A percentile compares a stretch with the other conserved stretches of the same genome.
These are phyloP conservation scores for Dendrocincla tyrannina DNA, from an alignment of 2,797 vertebrate genomes.

Conservation along the genomic window DNA sequence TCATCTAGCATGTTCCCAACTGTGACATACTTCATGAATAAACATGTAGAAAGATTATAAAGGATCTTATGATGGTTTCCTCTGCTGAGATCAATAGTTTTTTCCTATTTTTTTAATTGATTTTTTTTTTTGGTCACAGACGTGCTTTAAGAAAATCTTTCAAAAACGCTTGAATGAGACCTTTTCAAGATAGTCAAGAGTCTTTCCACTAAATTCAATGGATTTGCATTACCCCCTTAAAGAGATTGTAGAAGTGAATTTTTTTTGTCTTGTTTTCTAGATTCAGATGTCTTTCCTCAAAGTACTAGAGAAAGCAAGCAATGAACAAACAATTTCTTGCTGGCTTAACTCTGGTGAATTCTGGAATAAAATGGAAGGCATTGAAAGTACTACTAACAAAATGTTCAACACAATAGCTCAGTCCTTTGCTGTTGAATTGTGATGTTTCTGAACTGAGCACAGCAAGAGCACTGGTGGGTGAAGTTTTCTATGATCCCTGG, in stretches of 20 bases:
- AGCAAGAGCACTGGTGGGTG: background rate
- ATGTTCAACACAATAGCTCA: background rate
- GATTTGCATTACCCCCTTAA: background rate
- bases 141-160: background rate
- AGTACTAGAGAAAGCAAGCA: background rate
- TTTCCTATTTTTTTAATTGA: background rate
- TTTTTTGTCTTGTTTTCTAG: background rate
- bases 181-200: background rate
- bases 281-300: background rate
- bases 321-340: background rate
- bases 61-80: background rate
- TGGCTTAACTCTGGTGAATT: background rate
- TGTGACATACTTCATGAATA: background rate
- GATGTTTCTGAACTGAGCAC: background rate
- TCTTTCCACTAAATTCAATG: background rate
- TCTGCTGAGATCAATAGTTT: background rate
- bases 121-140: background rate
- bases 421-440: background rate
- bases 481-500: background rate
- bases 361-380: background rate
- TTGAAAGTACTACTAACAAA: background rate
- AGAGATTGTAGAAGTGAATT: background rate
- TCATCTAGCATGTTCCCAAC: background rate
- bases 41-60: background rate
- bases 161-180: background rate